Percentiles rank a stretch among this genome's conserved stretches.
phyloP scores from a whole-genome alignment of 2,113 vertebrate species.

The Myotis brandtii region DNA sequence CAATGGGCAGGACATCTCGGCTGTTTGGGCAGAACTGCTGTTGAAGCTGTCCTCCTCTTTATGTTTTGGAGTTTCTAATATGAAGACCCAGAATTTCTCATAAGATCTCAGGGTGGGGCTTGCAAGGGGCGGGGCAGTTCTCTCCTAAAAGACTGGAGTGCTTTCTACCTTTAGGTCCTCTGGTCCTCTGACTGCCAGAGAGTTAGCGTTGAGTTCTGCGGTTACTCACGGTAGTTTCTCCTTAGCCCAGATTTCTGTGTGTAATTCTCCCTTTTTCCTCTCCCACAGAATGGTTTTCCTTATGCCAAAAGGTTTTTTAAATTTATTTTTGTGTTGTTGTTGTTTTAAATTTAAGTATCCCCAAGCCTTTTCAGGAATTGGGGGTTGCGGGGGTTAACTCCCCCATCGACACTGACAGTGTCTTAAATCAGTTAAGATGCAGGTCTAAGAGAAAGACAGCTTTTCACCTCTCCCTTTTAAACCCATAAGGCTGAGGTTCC shows the following conservation, averaged over 20 bases:
- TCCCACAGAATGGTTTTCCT: neutral
- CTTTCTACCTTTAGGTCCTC: neutral
- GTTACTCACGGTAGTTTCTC: neutral
- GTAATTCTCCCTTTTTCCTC: neutral
- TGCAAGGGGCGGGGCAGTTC: neutral
- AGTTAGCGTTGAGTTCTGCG: neutral
- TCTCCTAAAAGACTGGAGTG: neutral
- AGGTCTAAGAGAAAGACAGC: neutral
- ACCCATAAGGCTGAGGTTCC: neutral
- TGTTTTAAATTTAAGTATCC: conserved; percentile 3
- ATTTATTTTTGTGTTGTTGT: neutral
- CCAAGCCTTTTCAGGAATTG: neutral
- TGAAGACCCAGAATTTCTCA: neutral
- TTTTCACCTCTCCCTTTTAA: neutral
- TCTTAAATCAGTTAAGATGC: conserved; percentile 25
- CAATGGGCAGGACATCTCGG: neutral
- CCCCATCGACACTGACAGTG: neutral
- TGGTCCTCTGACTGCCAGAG: neutral
- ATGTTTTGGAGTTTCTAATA: neutral
- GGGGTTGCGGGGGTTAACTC: neutral
- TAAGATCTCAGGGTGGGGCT: neutral
- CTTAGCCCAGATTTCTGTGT: neutral
- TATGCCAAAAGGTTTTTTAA: neutral
- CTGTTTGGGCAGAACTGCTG: neutral
- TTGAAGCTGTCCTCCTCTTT: neutral